Percentiles rank a stretch among this genome's conserved stretches.
Conservation (phyloP, 2,888 invertebrate species). For the Meiosimyza decipiens region DNA sequence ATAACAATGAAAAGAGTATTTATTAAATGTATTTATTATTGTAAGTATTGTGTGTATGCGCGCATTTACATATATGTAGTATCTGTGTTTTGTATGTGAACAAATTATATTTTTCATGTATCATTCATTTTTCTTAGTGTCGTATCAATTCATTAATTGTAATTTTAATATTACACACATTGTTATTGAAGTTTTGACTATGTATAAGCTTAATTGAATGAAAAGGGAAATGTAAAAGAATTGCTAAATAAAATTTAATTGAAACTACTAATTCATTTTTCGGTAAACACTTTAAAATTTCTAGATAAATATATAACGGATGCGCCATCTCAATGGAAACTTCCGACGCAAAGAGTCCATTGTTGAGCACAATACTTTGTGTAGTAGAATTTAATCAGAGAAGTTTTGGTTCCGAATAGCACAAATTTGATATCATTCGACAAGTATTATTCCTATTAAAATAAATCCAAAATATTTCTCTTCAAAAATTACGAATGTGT, state of each 20-base stretch:
- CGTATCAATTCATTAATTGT: slow-evolving; percentile 3
- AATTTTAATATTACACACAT: slow-evolving; percentile 8
- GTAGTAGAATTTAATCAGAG: too few species aligned
- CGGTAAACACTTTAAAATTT: too few species aligned
- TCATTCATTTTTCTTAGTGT: neutral
- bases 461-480: too few species aligned
- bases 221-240: slow-evolving; percentile 21
- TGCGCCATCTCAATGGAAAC: too few species aligned
- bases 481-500: too few species aligned
- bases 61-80: too few species aligned
- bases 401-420: too few species aligned
- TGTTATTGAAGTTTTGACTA: slow-evolving; percentile 6
- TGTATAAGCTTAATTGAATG: neutral
- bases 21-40: slow-evolving; percentile 25
- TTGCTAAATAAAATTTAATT: slow-evolving; percentile 19
- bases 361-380: too few species aligned
- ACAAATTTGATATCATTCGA: too few species aligned
- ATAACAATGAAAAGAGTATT: slow-evolving; percentile 10
- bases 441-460: too few species aligned
- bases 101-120: slow-evolving; percentile 18
- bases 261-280: neutral
- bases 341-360: too few species aligned
- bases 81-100: slow-evolving; percentile 9
- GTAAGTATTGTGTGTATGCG: slow-evolving; percentile 11
- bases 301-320: too few species aligned